A percentile compares a stretch with the other conserved stretches of the same genome.
Conservation (phyloP, 2,888 invertebrate species). For the Drosophila cognata region DNA sequence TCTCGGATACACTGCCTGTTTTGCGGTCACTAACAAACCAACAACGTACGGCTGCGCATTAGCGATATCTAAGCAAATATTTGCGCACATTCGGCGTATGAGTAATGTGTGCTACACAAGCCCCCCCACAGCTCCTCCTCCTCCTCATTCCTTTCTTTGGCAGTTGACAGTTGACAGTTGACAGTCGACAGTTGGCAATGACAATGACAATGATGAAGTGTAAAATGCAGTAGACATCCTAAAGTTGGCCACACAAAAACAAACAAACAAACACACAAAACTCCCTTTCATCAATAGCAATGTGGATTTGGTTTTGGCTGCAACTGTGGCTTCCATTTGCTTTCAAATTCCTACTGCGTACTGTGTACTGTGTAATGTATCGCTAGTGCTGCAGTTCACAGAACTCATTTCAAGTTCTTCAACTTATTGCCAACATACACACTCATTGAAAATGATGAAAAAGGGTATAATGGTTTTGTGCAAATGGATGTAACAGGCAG, state of each 20-base stretch:
- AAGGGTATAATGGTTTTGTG: neutral
- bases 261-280: neutral
- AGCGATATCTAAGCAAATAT: conserved; percentile 61
- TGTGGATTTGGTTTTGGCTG: neutral
- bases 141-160: neutral
- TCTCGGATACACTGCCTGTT: conserved; percentile 37
- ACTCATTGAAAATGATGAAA: neutral
- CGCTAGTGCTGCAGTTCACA: neutral
- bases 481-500: neutral
- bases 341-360: neutral
- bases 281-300: neutral
- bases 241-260: conserved; percentile 7
- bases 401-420: neutral
- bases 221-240: neutral
- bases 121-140: neutral
- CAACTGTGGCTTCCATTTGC: neutral
- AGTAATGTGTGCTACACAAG: conserved; percentile 45
- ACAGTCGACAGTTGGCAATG: neutral
- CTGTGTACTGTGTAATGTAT: neutral
- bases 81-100: conserved; percentile 67
- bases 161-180: neutral
- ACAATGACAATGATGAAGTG: conserved; percentile 50
- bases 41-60: conserved; percentile 42
- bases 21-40: conserved; percentile 40
- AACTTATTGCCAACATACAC: neutral